These are phyloP conservation scores for Mormyrus proboscirostris DNA, from an alignment of 2,797 vertebrate genomes.

Conservation along the genomic window DNA sequence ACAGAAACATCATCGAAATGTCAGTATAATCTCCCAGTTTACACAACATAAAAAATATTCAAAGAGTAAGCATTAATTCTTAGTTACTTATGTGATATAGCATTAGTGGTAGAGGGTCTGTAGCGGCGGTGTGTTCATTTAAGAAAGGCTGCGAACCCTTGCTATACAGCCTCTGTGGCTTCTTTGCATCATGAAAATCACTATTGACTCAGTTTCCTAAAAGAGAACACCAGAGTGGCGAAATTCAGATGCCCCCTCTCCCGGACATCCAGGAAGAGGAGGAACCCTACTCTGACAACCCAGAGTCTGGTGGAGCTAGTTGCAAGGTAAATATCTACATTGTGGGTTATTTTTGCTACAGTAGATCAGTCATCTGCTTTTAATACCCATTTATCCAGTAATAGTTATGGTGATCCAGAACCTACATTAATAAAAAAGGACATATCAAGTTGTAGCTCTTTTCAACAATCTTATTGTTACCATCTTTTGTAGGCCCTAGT, in stretches of 20 bases:
- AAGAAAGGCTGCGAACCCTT: neutral
- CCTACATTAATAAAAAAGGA: neutral
- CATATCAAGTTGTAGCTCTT: neutral
- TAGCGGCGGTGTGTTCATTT: neutral
- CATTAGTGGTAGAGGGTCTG: neutral
- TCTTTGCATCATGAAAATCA: neutral
- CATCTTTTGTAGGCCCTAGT: neutral
- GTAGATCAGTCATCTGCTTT: neutral
- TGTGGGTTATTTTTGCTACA: neutral
- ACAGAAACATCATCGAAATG: neutral
- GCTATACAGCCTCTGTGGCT: neutral
- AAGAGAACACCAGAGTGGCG: constrained; percentile 69
- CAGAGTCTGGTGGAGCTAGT: constrained; percentile 44
- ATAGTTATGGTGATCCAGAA: neutral
- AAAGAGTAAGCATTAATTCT: neutral
- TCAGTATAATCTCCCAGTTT: neutral
- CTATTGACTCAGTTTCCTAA: constrained; percentile 1
- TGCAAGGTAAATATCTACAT: constrained; percentile 55
- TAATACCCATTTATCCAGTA: neutral
- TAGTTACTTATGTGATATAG: neutral
- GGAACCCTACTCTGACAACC: constrained; percentile 67
- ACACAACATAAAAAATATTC: neutral
- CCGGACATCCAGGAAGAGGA: constrained; percentile 94
- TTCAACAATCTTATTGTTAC: neutral
- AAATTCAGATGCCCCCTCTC: constrained; percentile 78